These are phyloP conservation scores for Cyprinodon brontotheroides DNA, from an alignment of 2,113 vertebrate genomes.

Conservation along the genomic window DNA sequence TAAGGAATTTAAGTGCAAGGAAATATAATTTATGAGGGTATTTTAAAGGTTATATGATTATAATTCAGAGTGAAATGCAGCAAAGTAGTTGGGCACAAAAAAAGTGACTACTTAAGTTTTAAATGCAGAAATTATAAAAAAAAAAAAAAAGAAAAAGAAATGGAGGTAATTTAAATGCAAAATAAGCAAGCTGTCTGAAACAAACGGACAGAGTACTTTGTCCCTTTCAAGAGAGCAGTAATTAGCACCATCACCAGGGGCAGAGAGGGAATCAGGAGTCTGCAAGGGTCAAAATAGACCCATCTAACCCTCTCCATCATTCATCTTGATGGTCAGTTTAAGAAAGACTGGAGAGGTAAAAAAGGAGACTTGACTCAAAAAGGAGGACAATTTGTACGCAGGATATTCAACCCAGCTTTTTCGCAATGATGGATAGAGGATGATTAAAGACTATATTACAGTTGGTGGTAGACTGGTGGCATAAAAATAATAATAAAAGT, in stretches of 20 bases:
- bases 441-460: conserved; percentile 69
- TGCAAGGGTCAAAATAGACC: conserved; percentile 71
- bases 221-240: conserved; percentile 71
- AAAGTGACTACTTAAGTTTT: not conserved
- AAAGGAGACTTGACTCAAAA: conserved; percentile 21
- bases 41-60: conserved; percentile 14
- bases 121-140: not conserved
- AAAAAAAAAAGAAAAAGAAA: not conserved
- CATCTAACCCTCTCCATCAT: conserved; percentile 77
- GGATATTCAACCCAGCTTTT: conserved; percentile 46
- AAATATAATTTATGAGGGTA: conserved; percentile 15
- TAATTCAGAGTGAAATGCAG: conserved; percentile 9
- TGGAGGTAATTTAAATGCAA: conserved; percentile 15
- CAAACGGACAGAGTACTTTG: conserved; percentile 70
- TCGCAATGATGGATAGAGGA: conserved; percentile 77
- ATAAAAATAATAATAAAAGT: conserved; percentile 55
- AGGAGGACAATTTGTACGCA: conserved; percentile 34
- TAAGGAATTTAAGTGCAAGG: conserved; percentile 8
- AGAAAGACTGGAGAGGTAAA: conserved; percentile 27
- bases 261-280: conserved; percentile 55
- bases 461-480: conserved; percentile 44
- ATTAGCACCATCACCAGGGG: conserved; percentile 82
- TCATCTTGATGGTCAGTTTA: conserved; percentile 80
- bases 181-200: conserved; percentile 57
- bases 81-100: conserved; percentile 1